A percentile compares a stretch with the other conserved stretches of the same genome.
Conservation (phyloP, 2,888 invertebrate genomes). For the Criorhina ranunculi region DNA sequence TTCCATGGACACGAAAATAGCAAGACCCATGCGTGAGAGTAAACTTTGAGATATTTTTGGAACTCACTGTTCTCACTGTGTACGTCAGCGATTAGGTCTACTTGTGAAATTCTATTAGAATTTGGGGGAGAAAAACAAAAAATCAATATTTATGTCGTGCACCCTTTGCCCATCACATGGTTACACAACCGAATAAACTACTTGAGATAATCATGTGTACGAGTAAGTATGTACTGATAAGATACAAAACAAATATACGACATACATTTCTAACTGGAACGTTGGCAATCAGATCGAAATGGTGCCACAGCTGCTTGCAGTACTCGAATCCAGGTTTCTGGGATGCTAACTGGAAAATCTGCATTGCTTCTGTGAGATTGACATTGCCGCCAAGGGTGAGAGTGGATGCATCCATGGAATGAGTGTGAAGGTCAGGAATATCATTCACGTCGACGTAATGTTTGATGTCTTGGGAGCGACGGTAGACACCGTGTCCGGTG, state of each 20-base stretch:
- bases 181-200: background rate
- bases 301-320: constrained; percentile 84
- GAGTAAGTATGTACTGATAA: constrained; percentile 10
- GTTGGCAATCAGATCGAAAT: constrained; percentile 88
- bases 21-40: background rate
- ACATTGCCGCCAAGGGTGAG: constrained; percentile 83
- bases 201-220: background rate
- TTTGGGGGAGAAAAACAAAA: constrained; percentile 1
- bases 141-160: background rate
- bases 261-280: constrained; percentile 89
- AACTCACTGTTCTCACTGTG: background rate
- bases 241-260: constrained; percentile 61
- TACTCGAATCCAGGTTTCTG: constrained; percentile 86
- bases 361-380: constrained; percentile 86
- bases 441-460: constrained; percentile 88
- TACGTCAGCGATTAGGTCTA: background rate
- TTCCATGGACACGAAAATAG: constrained; percentile 1
- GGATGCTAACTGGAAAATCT: constrained; percentile 83
- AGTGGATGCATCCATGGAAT: constrained; percentile 80
- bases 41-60: constrained; percentile 36
- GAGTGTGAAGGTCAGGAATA: constrained; percentile 86
- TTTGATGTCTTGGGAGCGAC: constrained; percentile 81
- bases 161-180: background rate
- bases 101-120: background rate
- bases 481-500: constrained; percentile 89